Base-by-base conservation (phyloP, 2,797 vertebrate species). In the Sebastes hubbsi region DNA sequence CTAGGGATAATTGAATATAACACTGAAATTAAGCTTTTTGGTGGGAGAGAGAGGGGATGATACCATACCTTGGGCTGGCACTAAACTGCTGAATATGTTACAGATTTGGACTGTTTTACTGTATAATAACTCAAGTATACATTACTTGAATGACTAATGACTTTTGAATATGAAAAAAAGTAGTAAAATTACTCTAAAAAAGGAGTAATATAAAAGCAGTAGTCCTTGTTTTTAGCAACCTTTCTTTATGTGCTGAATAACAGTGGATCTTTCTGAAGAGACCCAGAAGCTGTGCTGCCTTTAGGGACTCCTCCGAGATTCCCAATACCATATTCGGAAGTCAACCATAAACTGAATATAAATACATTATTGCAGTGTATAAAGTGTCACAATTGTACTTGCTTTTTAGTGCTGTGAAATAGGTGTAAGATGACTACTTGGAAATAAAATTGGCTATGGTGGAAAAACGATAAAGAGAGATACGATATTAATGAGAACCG, bases 311-410 rank as follows among this genome's bases (percentile, higher is more conserved):
- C 55, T 59, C 2, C 5, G 32, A 65, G 4, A 82, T 27, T 32
- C 4, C 4, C 0, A 3, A 9, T 10, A 20, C 4, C 6, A 8
- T 3, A 2, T 3, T 52, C 0, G 0, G 13, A 10, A 11, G 9
- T 63, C 8, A 46, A 46, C 42, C 42, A 46, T 46, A 18, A 46
- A 7, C 6, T 46, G 42, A 6, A 46, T 46, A 46, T 8, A 46
- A 18, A 46, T 46, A 16, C 42, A 18, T 46, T 46, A 46, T 46
- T 46, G 3, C 42, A 52, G 8, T 52, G 18, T 52, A 52, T n/a
- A 20, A 18, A 46, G 54, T 18, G 16, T 46, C 5, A 22, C 10
- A 6, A 3, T 12, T 49, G 4, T n/a, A 54, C 3, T 29, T 27
- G 14, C 25, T 56, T 56, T 32, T 32, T 2, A 24, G 7, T 22